Evolutionary conservation across 2,113 vertebrate species (phyloP).

Genomic region (Rallus limicola): DNA sequence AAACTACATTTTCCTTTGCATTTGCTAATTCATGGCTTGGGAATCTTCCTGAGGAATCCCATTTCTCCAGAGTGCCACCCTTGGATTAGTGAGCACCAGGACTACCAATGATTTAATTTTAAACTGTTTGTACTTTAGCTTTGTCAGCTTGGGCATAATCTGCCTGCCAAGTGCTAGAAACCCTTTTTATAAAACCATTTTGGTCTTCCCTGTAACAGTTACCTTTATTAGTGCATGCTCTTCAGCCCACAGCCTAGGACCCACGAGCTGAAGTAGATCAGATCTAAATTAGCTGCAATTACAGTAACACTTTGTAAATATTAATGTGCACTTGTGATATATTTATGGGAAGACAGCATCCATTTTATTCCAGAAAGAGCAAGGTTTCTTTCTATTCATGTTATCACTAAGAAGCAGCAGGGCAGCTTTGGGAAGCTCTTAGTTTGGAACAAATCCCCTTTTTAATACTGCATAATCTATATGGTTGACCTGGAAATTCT

Average conservation of each 20-base stretch:
- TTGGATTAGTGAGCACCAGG: not conserved
- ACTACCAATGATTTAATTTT: not conserved
- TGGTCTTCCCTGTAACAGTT: not conserved
- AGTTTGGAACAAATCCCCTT: constrained; percentile 27
- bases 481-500: not conserved
- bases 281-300: not conserved
- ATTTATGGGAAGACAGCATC: not conserved
- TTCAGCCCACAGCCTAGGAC: not conserved
- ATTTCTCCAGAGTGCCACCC: not conserved
- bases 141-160: not conserved
- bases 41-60: not conserved
- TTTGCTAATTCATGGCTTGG: not conserved
- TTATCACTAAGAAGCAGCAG: not conserved
- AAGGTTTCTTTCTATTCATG: not conserved
- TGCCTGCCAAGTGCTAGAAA: not conserved
- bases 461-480: constrained; percentile 7
- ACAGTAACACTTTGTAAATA: not conserved
- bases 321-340: not conserved
- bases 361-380: not conserved
- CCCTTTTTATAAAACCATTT: not conserved
- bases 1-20: not conserved
- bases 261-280: not conserved
- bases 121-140: not conserved
- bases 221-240: not conserved
- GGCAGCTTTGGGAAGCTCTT: constrained; percentile 9